A percentile compares a stretch with the other conserved stretches of the same genome.
Conservation (phyloP, 2,113 vertebrate species). For the Stomatorhinus ivindoensis region DNA sequence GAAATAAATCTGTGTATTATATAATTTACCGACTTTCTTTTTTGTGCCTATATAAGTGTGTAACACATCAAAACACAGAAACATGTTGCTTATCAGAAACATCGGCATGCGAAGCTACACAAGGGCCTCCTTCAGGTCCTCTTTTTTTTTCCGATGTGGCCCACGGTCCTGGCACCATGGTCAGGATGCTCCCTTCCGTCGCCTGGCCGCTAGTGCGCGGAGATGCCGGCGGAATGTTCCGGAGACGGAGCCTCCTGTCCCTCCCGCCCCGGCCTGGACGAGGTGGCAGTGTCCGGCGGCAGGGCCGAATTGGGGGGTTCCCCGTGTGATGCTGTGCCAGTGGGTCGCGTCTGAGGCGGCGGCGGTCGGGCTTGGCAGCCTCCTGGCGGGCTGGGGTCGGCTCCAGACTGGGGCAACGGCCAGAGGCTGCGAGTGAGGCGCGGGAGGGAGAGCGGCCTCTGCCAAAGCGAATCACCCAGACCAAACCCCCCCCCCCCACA, state of each 20-base stretch:
- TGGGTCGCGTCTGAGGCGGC: slow-evolving; percentile 22
- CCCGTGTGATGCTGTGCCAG: slow-evolving; percentile 17
- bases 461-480: slow-evolving; percentile 79
- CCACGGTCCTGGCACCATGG: background rate
- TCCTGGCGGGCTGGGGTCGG: slow-evolving; percentile 18
- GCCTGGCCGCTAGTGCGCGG: background rate
- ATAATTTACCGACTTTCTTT: background rate
- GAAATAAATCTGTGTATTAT: background rate
- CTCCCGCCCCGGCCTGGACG: background rate
- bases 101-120: background rate
- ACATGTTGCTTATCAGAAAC: background rate
- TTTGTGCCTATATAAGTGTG: background rate
- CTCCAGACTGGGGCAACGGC: slow-evolving; percentile 57
- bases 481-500: slow-evolving; percentile 59
- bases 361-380: slow-evolving; percentile 66
- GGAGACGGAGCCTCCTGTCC: background rate
- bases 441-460: slow-evolving; percentile 57
- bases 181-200: background rate
- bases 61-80: background rate
- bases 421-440: slow-evolving; percentile 58
- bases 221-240: background rate
- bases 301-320: slow-evolving; percentile 17
- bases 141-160: background rate
- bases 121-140: background rate
- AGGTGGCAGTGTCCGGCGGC: background rate